Evolutionary conservation across 2,888 invertebrate genomes (phyloP), one percentile per base, ranked within the genome.

Genomic region (Pyrrhopygopsis socrates): DNA sequence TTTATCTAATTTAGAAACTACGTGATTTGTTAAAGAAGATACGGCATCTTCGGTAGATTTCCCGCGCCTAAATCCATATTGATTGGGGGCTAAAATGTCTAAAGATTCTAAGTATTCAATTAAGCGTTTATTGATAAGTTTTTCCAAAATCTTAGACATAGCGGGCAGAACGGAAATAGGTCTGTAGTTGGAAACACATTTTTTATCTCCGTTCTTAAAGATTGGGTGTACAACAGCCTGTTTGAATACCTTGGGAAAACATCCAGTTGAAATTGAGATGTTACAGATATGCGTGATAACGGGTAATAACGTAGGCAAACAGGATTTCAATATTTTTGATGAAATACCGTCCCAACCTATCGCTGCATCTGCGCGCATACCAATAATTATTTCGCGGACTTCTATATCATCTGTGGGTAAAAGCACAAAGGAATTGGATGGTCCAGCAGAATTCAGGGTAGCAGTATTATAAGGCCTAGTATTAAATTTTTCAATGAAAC

Each of bases 121-220:
- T 6, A 88, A 54, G 24, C 88, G 45, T 18, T 75, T 81, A 54
- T 88, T 88, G n/a, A 88, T 38, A 22, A 86, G 34, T 77, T 45
- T 60, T 76, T 86, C 83, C 1, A 86, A 41, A 38, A 88, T 86
- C 71, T 88, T 88, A 5, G 85, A 85, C 3, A 81, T 15, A 4
- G 63, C 15, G 0, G 88, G 50, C n/a, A 88, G 45, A 2, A 86
- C 22, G 15, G 76, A 83, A 13, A 86, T 86, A 8, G 86, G 86
- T 34, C 83, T 74, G 54, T 83, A 86, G 41, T 86, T 86, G 29
- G 54, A 74, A 22, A 86, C 68, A 77, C 63, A 9, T 50, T 45
- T 63, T 77, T 65, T 76, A 29, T 77, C 20, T 20, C 54, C 54
- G n/a, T 20, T 63, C 30, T 63, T 29, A 63, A 18, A 20, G 1